Evolutionary conservation across 2,797 vertebrate genomes (phyloP).

Genomic region (Etheostoma nigrum): DNA sequence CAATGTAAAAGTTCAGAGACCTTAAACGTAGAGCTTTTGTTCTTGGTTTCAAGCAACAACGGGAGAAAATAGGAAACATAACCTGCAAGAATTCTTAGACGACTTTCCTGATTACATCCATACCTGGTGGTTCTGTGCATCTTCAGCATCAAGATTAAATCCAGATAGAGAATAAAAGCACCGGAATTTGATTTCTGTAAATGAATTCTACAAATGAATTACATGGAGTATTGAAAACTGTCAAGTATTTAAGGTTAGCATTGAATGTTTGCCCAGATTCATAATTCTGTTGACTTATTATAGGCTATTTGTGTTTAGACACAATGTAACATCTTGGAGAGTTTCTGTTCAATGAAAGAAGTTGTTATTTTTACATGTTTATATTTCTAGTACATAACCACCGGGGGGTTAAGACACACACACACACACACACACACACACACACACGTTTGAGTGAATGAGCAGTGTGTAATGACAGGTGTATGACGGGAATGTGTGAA

Average conservation of each 20-base stretch:
- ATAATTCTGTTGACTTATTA: too few relatives aligned
- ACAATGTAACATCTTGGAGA: too few relatives aligned
- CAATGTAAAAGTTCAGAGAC: not conserved
- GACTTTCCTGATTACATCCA: not conserved
- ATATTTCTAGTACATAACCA: too few relatives aligned
- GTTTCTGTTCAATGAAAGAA: too few relatives aligned
- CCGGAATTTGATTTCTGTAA: too few relatives aligned
- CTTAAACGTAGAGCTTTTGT: not conserved
- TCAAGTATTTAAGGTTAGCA: too few relatives aligned
- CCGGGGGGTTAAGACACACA: not conserved
- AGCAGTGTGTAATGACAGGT: conserved; percentile 23
- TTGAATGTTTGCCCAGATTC: too few relatives aligned
- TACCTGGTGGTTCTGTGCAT: not conserved
- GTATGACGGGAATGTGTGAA: conserved; percentile 75
- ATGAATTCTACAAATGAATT: too few relatives aligned
- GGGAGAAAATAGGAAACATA: not conserved
- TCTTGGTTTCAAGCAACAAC: not conserved
- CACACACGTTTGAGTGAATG: conserved; percentile 5
- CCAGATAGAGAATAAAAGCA: conserved; percentile 6
- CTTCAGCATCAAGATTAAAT: not conserved
- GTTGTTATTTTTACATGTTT: too few relatives aligned
- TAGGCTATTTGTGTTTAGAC: too few relatives aligned
- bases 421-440: conserved; percentile 10
- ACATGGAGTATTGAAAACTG: too few relatives aligned
- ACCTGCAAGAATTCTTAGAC: not conserved